Percentiles rank a stretch among this genome's conserved stretches.
Conservation (phyloP, 2,888 invertebrate species). For the Eristalis intricaria region DNA sequence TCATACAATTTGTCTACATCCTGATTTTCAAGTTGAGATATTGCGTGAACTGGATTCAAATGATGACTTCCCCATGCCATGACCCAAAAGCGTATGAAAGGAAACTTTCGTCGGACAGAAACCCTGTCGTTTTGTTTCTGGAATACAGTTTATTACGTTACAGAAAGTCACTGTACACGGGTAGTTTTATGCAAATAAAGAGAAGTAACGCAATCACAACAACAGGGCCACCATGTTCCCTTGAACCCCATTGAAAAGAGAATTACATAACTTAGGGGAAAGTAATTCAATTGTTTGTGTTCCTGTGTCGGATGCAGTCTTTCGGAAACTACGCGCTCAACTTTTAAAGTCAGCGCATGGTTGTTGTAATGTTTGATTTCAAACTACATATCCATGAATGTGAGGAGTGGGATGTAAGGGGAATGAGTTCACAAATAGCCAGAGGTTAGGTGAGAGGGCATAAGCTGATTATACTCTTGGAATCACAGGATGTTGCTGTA, state of each 20-base stretch:
- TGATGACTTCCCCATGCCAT: background rate
- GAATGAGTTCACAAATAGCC: background rate
- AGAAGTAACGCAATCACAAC: background rate
- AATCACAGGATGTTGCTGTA: background rate
- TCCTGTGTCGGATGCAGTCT: background rate
- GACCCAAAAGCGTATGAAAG: background rate
- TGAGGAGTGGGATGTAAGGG: background rate
- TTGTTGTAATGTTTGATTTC: background rate
- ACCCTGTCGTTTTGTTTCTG: background rate
- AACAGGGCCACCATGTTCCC: background rate
- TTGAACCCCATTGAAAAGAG: background rate
- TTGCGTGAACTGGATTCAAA: background rate
- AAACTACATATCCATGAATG: too few species aligned
- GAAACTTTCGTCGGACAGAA: background rate
- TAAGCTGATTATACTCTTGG: background rate
- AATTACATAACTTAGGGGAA: background rate
- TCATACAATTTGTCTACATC: slow-evolving; percentile 5
- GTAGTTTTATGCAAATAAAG: background rate
- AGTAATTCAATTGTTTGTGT: background rate
- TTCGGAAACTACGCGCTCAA: background rate
- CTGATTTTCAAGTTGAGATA: background rate
- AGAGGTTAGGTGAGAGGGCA: background rate
- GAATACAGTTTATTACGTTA: background rate
- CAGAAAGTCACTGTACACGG: background rate
- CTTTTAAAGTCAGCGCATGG: background rate